Conservation (phyloP, 1,140 invertebrate species). For the Copidosoma floridanum region DNA sequence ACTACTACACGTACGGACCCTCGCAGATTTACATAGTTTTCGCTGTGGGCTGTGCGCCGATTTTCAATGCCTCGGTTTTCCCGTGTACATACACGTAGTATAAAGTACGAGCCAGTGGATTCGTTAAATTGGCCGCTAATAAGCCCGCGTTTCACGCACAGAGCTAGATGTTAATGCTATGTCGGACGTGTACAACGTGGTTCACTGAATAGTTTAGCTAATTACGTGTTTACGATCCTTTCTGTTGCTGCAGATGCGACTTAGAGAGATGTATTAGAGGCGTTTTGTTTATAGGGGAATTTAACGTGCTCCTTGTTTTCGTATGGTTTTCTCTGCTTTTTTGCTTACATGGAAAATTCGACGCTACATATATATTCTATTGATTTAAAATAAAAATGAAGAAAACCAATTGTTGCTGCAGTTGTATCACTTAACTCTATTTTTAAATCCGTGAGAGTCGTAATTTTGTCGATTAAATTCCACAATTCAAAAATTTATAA, state of each 20-base stretch:
- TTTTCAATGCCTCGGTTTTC: not conserved
- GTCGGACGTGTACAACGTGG: not conserved
- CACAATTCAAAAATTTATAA: too few species aligned
- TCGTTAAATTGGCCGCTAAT: slow-evolving; percentile 19
- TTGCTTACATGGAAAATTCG: slow-evolving; percentile 2
- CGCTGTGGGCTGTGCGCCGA: not conserved
- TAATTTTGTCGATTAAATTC: too few species aligned
- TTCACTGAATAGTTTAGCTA: slow-evolving; percentile 10
- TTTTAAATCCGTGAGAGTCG: too few species aligned
- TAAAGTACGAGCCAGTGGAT: not conserved
- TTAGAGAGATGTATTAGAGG: not conserved
- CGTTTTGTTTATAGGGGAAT: not conserved
- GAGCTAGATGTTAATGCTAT: slow-evolving; percentile 5
- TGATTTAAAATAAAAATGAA: too few species aligned
- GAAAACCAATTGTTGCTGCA: too few species aligned
- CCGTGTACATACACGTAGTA: not conserved
- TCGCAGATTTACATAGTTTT: slow-evolving; percentile 18
- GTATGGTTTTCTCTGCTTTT: not conserved
- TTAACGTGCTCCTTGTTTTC: too few species aligned
- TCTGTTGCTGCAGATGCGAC: not conserved
- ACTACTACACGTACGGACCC: not conserved
- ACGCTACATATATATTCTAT: too few species aligned
- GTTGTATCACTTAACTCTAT: too few species aligned
- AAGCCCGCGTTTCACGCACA: slow-evolving; percentile 7
- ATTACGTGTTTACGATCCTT: slow-evolving; percentile 15